Evolutionary conservation across 2,888 invertebrate genomes (phyloP).

Genomic region (Acronicta aceris): DNA sequence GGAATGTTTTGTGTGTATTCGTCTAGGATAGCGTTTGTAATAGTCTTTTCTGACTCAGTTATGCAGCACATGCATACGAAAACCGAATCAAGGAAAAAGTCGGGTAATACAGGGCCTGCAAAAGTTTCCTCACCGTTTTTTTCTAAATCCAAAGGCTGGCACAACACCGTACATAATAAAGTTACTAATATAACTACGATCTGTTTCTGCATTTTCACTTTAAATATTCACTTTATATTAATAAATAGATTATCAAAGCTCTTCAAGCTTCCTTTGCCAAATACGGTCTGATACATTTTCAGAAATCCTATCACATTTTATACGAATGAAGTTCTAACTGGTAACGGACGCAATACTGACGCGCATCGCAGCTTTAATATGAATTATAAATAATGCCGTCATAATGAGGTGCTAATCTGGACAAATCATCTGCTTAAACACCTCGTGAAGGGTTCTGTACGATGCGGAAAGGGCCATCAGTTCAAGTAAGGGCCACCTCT

Average conservation of each 20-base stretch:
- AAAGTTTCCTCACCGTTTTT: conserved; percentile 56
- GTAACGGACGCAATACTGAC: conserved; percentile 48
- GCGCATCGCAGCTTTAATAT: conserved; percentile 60
- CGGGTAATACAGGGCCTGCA: neutral
- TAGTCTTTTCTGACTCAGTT: no score
- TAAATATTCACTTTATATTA: conserved; percentile 1
- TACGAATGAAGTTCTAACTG: conserved; percentile 26
- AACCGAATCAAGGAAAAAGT: neutral
- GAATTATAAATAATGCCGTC: conserved; percentile 60
- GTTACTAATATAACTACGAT: conserved; percentile 59
- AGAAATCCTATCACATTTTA: conserved; percentile 42
- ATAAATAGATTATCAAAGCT: neutral
- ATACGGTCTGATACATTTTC: conserved; percentile 21
- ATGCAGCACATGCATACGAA: neutral
- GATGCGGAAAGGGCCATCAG: conserved; percentile 4
- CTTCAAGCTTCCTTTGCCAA: neutral
- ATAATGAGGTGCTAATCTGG: conserved; percentile 54
- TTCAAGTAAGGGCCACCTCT: neutral
- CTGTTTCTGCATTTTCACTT: conserved; percentile 51
- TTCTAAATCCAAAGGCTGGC: conserved; percentile 64
- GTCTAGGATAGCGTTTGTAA: no score
- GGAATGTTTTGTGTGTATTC: no score
- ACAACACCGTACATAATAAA: conserved; percentile 55
- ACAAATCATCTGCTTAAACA: conserved; percentile 55
- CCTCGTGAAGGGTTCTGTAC: conserved; percentile 34